Base-by-base conservation (phyloP, 2,113 vertebrate genomes). In the Aix galericulata region DNA sequence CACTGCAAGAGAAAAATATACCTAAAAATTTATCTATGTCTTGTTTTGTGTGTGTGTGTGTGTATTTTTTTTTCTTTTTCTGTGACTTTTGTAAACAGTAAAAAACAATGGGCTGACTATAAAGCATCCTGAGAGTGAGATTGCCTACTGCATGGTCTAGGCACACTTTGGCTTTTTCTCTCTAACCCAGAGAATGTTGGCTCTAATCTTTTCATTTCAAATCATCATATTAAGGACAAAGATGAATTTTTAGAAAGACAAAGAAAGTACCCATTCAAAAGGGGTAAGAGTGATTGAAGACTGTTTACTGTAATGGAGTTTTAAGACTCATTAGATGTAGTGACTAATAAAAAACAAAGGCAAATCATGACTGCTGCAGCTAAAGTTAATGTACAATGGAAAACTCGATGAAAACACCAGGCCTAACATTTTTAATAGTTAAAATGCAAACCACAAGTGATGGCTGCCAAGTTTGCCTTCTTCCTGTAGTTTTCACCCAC, bases 401-500 rank as follows among this genome's bases (percentile, higher is more conserved):
- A 94, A 94, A 89, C 44, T 36, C 90, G 56, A 75, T 86, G 86
- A 88, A 83, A 60, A 72, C 18, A 86, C 62, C 60, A 53, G 58
- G 26, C 67, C 79, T 50, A 36, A 90, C 48, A 63, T 95, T 96
- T 81, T 86, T 68, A 82, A 40, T 74, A 64, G 67, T 69, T 59
- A 84, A 91, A 92, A 92, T 78, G 68, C 36, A 95, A 91, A 93
- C 59, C 74, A 58, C 42, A 36, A 53, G 6, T 25, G 36, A 88
- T 88, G 34, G 50, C 50, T 93, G 60, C 82, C 82, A 94, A 50
- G 17, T 50, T 86, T 90, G 52, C 60, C 53, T 75, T 80, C 79
- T 77, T 76, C 82, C 76, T 91, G 88, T 63, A 74, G 26, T 82
- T 95, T 92, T 95, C 55, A 93, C 31, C 36, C 81, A 95, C 90